A percentile compares a stretch with the other conserved stretches of the same genome.
These are phyloP conservation scores for Ochropacha duplaris DNA, from an alignment of 2,888 invertebrate genomes.

Conservation along the genomic window DNA sequence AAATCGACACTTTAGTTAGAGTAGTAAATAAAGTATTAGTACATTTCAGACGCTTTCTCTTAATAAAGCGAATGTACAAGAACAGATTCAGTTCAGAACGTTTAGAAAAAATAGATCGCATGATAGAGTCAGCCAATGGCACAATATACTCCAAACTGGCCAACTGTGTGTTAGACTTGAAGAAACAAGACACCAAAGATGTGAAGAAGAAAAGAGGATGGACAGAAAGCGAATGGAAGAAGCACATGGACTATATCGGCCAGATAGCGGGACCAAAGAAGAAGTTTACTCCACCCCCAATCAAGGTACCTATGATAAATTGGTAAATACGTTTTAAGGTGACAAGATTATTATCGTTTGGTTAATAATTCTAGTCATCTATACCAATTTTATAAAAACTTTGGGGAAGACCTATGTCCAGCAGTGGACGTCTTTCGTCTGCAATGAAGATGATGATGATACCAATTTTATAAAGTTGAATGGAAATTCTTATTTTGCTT, in stretches of 20 bases:
- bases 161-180: conserved; percentile 61
- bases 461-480: too few relatives aligned
- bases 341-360: too few relatives aligned
- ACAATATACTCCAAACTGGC: conserved; percentile 69
- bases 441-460: too few relatives aligned
- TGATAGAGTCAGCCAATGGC: conserved; percentile 65
- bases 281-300: conserved; percentile 40
- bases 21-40: conserved; percentile 1
- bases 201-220: conserved; percentile 62
- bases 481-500: too few relatives aligned
- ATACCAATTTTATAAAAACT: too few relatives aligned
- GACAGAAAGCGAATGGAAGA: conserved; percentile 72
- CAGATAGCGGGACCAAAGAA: conserved; percentile 61
- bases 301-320: conserved; percentile 43
- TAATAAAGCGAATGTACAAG: conserved; percentile 58
- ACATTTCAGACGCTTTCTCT: conserved; percentile 55
- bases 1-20: background rate
- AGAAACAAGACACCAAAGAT: conserved; percentile 57
- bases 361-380: too few relatives aligned
- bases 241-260: conserved; percentile 71
- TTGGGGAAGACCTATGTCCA: too few relatives aligned
- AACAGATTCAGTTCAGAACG: conserved; percentile 54
- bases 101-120: conserved; percentile 56
- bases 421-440: too few relatives aligned
- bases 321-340: too few relatives aligned